Conservation (phyloP, 2,113 vertebrate species). For the Catharus bicknelli region DNA sequence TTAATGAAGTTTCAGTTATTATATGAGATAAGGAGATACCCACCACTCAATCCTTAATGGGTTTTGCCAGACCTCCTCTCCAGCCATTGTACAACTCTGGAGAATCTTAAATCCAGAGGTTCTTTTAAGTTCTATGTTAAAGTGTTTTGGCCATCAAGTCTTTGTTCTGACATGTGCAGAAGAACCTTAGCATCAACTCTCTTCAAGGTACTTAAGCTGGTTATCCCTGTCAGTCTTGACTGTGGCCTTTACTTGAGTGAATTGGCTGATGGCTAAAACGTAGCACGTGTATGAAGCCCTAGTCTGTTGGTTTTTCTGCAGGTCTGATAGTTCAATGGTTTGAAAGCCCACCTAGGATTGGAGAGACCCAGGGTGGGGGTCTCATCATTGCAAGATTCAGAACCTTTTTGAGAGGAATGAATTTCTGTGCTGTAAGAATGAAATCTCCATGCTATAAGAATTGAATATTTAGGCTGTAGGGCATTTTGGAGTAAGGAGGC, state of each 20-base stretch:
- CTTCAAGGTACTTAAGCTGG: background rate
- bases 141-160: background rate
- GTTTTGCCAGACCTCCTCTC: background rate
- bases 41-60: background rate
- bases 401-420: background rate
- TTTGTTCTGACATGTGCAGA: background rate
- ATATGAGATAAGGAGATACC: background rate
- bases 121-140: background rate
- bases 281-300: background rate
- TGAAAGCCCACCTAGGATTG: background rate
- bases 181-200: background rate
- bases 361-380: background rate
- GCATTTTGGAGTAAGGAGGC: background rate
- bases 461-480: background rate
- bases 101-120: background rate
- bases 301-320: background rate
- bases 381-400: background rate
- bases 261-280: background rate
- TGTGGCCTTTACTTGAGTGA: background rate
- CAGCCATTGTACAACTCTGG: background rate
- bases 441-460: background rate
- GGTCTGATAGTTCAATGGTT: background rate
- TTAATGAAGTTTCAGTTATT: background rate
- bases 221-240: background rate
- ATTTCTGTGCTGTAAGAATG: background rate